Conservation (phyloP, 2,888 invertebrate species). For the Drosophila rubida region DNA sequence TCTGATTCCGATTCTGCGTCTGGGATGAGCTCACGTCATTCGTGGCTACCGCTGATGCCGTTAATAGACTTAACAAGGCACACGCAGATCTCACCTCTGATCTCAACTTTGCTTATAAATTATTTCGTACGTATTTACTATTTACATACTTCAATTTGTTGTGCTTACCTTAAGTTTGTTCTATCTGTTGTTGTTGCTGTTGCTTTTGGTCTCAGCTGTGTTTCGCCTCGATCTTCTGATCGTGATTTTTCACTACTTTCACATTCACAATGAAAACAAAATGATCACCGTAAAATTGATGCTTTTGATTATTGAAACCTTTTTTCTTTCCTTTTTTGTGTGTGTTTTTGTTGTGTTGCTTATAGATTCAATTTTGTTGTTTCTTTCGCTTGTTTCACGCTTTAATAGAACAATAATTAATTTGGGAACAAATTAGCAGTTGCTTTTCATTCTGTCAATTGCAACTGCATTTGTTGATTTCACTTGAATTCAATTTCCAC, state of each 20-base stretch:
- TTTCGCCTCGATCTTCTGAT: slow-evolving; percentile 1
- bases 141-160: slow-evolving; percentile 6
- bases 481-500: slow-evolving; percentile 54
- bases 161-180: slow-evolving; percentile 49
- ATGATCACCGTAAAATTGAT: slow-evolving; percentile 36
- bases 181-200: neutral
- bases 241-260: slow-evolving; percentile 64
- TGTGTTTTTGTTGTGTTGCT: slow-evolving; percentile 29
- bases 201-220: neutral
- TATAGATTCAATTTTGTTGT: slow-evolving; percentile 5
- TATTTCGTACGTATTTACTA: slow-evolving; percentile 27
- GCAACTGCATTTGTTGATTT: slow-evolving; percentile 41
- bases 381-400: slow-evolving; percentile 1
- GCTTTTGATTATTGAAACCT: slow-evolving; percentile 32
- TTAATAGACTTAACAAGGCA: slow-evolving; percentile 48
- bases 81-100: slow-evolving; percentile 6
- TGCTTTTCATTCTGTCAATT: slow-evolving; percentile 14
- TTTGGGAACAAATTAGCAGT: neutral
- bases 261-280: slow-evolving; percentile 60
- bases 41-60: slow-evolving; percentile 44
- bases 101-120: slow-evolving; percentile 28
- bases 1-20: slow-evolving; percentile 13
- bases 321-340: slow-evolving; percentile 21
- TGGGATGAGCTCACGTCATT: slow-evolving; percentile 66
- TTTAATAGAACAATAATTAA: slow-evolving; percentile 1